A percentile compares a stretch with the other conserved stretches of the same genome.
Evolutionary conservation across 2,797 vertebrate species (phyloP).

Genomic region (Typhlichthys eigenmanni): DNA sequence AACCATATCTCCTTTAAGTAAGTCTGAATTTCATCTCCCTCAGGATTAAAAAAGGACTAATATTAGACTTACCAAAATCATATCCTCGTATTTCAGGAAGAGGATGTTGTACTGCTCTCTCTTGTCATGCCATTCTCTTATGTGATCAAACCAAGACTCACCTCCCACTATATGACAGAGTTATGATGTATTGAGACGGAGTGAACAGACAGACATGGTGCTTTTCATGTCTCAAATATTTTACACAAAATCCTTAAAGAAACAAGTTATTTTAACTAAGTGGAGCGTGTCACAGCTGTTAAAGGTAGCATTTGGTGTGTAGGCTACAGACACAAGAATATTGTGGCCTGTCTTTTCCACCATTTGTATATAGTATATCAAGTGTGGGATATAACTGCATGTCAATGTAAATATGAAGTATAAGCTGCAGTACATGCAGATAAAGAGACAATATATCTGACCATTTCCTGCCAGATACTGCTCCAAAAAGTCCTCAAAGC

Average conservation of each 20-base stretch:
- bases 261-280: too few species aligned
- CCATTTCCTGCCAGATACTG: constrained; percentile 51
- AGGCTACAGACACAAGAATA: too few species aligned
- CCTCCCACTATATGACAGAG: constrained; percentile 36
- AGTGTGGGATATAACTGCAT: background rate
- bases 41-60: background rate
- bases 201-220: too few species aligned
- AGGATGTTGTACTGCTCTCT: constrained; percentile 66
- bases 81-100: constrained; percentile 65
- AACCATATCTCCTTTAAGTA: too few species aligned
- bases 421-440: too few species aligned
- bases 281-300: too few species aligned
- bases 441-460: constrained; percentile 28
- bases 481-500: constrained; percentile 59
- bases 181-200: background rate
- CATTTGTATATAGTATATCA: too few species aligned
- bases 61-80: constrained; percentile 52
- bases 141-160: constrained; percentile 65
- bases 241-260: too few species aligned
- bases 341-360: too few species aligned
- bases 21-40: too few species aligned
- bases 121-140: constrained; percentile 51
- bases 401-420: background rate
- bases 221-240: too few species aligned
- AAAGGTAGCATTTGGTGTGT: too few species aligned